phyloP scores from a whole-genome alignment of 2,797 vertebrate species.

The Phoxinus dragarum region DNA sequence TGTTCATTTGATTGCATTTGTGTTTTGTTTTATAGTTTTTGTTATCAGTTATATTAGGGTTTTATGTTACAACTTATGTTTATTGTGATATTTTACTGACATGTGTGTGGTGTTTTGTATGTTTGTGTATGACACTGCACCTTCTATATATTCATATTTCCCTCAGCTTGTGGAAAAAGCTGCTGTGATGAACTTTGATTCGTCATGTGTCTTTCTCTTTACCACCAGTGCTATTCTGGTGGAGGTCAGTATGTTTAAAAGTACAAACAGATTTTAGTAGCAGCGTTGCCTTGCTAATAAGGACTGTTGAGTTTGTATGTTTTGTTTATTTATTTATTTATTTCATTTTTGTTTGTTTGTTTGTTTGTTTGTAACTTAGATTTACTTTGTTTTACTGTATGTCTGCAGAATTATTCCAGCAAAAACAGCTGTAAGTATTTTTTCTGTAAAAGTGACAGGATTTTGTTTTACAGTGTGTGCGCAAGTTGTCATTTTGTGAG shows the following conservation, averaged over 20 bases:
- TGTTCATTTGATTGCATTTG: neutral
- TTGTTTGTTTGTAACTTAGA: too few relatives aligned
- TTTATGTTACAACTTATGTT: neutral
- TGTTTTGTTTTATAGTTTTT: neutral
- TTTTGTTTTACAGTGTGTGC: neutral
- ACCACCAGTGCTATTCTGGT: neutral
- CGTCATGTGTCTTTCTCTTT: too few relatives aligned
- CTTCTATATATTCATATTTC: neutral
- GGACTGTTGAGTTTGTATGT: neutral
- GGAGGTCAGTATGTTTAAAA: neutral
- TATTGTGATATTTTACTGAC: neutral
- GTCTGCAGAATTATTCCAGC: neutral
- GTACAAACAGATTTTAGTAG: neutral
- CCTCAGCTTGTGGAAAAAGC: neutral
- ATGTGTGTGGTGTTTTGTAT: neutral
- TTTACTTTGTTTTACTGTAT: neutral
- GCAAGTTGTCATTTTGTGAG: neutral
- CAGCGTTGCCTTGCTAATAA: neutral
- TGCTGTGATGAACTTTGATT: too few relatives aligned
- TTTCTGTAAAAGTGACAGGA: neutral
- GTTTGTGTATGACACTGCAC: neutral
- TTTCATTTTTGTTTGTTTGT: too few relatives aligned
- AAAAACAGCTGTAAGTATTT: neutral
- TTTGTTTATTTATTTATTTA: too few relatives aligned
- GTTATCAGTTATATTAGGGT: neutral